Percentiles rank a stretch among this genome's conserved stretches.
Evolutionary conservation across 92 coral and sea anemone genomes (phyloP).

Genomic region (Phenganax subtilis): DNA sequence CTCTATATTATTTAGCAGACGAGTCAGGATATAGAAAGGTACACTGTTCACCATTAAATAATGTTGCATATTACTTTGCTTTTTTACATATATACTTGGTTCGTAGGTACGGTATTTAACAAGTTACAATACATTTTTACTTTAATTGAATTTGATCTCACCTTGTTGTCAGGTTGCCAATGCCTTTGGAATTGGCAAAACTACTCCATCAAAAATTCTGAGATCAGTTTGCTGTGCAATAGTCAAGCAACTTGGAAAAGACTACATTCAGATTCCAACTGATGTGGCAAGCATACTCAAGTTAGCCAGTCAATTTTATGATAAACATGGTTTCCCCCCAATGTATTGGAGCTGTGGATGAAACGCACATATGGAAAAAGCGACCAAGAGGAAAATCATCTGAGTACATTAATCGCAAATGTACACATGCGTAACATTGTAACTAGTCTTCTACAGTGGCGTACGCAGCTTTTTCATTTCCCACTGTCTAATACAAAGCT

Average conservation of each 20-base stretch:
- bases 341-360: conserved; percentile 38
- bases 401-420: conserved; percentile 12
- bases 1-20: neutral
- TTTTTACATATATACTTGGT: too few relatives aligned
- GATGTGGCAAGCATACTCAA: conserved; percentile 18
- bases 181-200: neutral
- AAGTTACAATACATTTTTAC: too few relatives aligned
- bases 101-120: too few relatives aligned
- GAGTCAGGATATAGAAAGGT: conserved; percentile 8
- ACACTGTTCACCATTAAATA: too few relatives aligned
- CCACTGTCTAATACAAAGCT: too few relatives aligned
- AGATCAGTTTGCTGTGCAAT: neutral
- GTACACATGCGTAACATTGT: too few relatives aligned
- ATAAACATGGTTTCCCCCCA: conserved; percentile 44
- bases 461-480: too few relatives aligned
- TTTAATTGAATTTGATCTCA: too few relatives aligned
- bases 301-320: conserved; percentile 24
- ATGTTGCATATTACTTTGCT: too few relatives aligned
- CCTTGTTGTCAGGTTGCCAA: neutral
- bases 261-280: conserved; percentile 31
- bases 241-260: neutral
- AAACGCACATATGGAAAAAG: conserved; percentile 24
- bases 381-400: neutral
- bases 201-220: neutral
- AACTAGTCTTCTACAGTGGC: too few relatives aligned